Conservation (phyloP, 2,113 vertebrate species). For the Labeo catla region DNA sequence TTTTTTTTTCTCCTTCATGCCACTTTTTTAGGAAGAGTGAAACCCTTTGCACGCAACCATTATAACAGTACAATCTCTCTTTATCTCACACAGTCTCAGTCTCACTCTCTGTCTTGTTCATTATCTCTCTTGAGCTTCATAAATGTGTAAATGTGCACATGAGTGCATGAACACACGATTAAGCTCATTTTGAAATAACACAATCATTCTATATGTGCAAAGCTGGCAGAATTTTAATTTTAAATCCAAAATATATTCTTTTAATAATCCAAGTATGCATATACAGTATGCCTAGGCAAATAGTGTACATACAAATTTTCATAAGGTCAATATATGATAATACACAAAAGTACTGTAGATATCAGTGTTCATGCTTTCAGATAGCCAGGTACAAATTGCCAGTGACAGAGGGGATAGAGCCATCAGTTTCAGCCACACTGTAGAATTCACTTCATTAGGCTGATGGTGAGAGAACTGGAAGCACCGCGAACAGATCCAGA, state of each 20-base stretch:
- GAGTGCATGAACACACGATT: not conserved
- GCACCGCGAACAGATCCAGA: not conserved
- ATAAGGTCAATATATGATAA: not conserved
- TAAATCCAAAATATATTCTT: too few relatives aligned
- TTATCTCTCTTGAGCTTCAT: not conserved
- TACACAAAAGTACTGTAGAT: not conserved
- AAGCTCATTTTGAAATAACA: not conserved
- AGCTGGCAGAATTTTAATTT: not conserved
- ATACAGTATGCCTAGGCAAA: too few relatives aligned
- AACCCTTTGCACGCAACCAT: slow-evolving; percentile 42
- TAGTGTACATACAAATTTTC: too few relatives aligned
- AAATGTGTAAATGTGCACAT: not conserved
- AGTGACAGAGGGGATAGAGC: slow-evolving; percentile 73
- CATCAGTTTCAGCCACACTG: slow-evolving; percentile 91
- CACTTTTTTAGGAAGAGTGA: not conserved
- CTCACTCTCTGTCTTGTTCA: not conserved
- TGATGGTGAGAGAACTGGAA: slow-evolving; percentile 81
- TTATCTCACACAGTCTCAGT: not conserved
- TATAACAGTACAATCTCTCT: slow-evolving; percentile 22
- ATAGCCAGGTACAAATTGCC: slow-evolving; percentile 73
- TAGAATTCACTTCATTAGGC: slow-evolving; percentile 90
- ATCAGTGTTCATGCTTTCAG: slow-evolving; percentile 52
- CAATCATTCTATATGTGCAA: not conserved
- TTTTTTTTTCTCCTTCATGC: not conserved
- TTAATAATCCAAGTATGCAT: too few relatives aligned